These are phyloP conservation scores for Melolontha melolontha DNA, from an alignment of 2,888 invertebrate species.

Conservation along the genomic window DNA sequence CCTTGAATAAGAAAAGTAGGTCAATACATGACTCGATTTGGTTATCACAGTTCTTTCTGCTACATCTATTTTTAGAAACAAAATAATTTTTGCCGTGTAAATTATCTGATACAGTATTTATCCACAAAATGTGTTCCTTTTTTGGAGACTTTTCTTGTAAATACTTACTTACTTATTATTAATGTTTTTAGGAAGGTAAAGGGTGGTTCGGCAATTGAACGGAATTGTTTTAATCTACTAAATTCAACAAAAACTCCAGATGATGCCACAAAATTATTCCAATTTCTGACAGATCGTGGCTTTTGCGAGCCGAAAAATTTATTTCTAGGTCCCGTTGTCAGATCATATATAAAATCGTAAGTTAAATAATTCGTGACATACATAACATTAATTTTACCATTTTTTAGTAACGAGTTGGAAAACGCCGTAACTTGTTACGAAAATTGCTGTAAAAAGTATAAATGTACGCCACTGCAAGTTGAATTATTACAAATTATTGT, in stretches of 20 bases:
- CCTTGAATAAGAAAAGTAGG: too few species aligned
- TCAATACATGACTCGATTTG: too few species aligned
- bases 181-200: constrained; percentile 3
- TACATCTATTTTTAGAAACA: too few species aligned
- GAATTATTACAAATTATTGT: constrained; percentile 69
- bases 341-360: constrained; percentile 71
- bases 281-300: constrained; percentile 66
- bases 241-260: constrained; percentile 66
- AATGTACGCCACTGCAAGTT: constrained; percentile 74
- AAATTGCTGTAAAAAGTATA: constrained; percentile 67
- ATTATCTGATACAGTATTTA: too few species aligned
- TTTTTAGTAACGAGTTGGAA: constrained; percentile 65
- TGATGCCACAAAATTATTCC: constrained; percentile 67
- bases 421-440: constrained; percentile 71
- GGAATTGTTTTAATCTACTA: constrained; percentile 74
- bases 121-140: too few species aligned
- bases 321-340: constrained; percentile 73
- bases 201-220: constrained; percentile 62
- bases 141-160: too few species aligned
- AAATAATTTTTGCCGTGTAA: too few species aligned
- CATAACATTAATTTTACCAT: constrained; percentile 16
- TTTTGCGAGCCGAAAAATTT: constrained; percentile 72
- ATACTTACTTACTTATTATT: too few species aligned
- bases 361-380: constrained; percentile 50
- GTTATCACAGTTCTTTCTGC: too few species aligned